Conservation (phyloP, 2,113 vertebrate species). For the Zosterops lateralis region DNA sequence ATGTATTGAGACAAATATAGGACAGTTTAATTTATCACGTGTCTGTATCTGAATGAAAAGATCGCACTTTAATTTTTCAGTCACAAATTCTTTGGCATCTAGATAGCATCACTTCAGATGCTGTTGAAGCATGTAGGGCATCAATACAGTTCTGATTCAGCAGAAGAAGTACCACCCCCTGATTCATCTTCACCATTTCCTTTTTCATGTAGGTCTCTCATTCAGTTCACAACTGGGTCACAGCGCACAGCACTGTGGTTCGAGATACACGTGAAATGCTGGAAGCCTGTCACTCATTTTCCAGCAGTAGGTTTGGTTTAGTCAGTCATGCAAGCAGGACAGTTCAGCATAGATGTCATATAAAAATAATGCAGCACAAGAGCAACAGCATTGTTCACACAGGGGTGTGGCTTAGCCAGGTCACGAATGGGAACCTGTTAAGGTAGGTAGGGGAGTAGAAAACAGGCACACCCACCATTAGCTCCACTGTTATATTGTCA, state of each 20-base stretch:
- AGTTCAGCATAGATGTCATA: background rate
- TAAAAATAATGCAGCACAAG: background rate
- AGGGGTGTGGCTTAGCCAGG: background rate
- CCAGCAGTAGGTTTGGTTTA: background rate
- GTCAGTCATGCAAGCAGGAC: background rate
- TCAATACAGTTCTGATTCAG: background rate
- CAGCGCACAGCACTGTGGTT: background rate
- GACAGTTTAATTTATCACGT: background rate
- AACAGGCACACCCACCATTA: conserved; percentile 16
- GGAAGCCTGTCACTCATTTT: background rate
- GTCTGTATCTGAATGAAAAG: background rate
- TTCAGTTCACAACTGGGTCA: background rate
- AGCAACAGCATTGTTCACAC: conserved; percentile 23
- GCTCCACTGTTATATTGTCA: background rate
- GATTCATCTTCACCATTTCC: conserved; percentile 5
- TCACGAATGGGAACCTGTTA: background rate
- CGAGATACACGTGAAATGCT: background rate
- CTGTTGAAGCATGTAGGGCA: background rate
- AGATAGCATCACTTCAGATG: background rate
- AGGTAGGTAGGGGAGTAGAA: background rate
- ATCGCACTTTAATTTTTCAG: background rate
- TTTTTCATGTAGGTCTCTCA: background rate
- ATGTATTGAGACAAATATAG: background rate
- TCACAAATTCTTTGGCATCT: background rate
- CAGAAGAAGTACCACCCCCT: background rate